phyloP scores from a whole-genome alignment of 2,797 vertebrate species.

The Oreortyx pictus region DNA sequence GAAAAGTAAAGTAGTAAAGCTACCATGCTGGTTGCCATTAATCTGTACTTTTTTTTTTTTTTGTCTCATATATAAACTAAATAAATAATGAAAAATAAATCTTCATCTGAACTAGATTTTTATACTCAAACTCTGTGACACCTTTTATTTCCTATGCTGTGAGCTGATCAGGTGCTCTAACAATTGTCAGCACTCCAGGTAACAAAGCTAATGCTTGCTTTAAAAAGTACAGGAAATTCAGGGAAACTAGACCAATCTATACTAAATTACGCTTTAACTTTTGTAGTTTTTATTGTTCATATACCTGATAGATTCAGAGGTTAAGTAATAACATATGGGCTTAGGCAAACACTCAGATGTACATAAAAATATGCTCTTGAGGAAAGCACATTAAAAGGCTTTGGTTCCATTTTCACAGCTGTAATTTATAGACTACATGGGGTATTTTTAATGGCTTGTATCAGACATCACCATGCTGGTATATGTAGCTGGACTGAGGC shows the following conservation, averaged over 20 bases:
- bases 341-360: constrained; percentile 42
- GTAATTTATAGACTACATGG: constrained; percentile 63
- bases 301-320: constrained; percentile 63
- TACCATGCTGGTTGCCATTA: fast-evolving
- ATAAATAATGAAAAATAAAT: neutral
- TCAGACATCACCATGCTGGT: constrained; percentile 36
- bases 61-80: neutral
- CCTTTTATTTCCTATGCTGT: neutral
- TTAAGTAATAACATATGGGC: constrained; percentile 61
- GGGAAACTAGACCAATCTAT: constrained; percentile 41
- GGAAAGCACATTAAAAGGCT: constrained; percentile 50
- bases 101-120: neutral
- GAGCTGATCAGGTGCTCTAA: neutral
- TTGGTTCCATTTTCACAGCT: constrained; percentile 67
- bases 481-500: neutral
- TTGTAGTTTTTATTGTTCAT: constrained; percentile 68
- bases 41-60: neutral
- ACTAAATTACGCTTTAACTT: constrained; percentile 56
- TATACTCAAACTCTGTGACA: neutral
- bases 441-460: constrained; percentile 50
- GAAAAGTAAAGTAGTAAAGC: neutral
- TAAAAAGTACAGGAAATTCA: constrained; percentile 42
- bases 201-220: constrained; percentile 23
- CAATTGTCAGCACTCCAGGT: neutral
- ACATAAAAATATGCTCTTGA: constrained; percentile 53